These are phyloP conservation scores for Drosophila pallidifrons DNA, from an alignment of 1,140 invertebrate species.

Conservation along the genomic window DNA sequence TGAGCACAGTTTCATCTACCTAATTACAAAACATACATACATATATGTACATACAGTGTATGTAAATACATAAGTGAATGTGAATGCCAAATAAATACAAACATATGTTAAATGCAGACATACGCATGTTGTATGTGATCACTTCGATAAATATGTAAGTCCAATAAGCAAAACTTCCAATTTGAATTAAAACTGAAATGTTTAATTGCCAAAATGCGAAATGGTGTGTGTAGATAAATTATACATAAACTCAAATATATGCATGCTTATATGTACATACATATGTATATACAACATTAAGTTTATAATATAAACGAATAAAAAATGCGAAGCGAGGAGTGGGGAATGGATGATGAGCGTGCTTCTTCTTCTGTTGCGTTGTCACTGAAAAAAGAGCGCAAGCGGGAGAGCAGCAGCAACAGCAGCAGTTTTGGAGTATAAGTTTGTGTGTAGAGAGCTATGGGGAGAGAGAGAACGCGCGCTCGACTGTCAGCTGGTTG, in stretches of 20 bases:
- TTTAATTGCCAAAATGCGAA: slow-evolving; percentile 11
- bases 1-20: slow-evolving; percentile 27
- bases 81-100: slow-evolving; percentile 11
- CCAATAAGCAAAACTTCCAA: slow-evolving; percentile 2
- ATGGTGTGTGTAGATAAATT: slow-evolving; percentile 7
- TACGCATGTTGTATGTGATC: slow-evolving; percentile 4
- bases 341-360: slow-evolving; percentile 30
- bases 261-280: background rate
- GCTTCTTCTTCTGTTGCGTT: slow-evolving; percentile 36
- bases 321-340: slow-evolving; percentile 21
- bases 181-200: slow-evolving; percentile 17
- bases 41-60: background rate
- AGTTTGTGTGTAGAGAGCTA: slow-evolving; percentile 25
- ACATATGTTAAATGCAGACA: slow-evolving; percentile 20
- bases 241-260: slow-evolving; percentile 4
- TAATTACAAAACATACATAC: slow-evolving; percentile 1
- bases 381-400: slow-evolving; percentile 14
- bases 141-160: slow-evolving; percentile 19
- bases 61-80: background rate
- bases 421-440: slow-evolving; percentile 9
- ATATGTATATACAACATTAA: slow-evolving; percentile 3
- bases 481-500: slow-evolving; percentile 52
- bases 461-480: slow-evolving; percentile 32
- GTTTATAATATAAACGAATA: slow-evolving; percentile 13
- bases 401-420: slow-evolving; percentile 18